These are phyloP conservation scores for Macrophya annulata DNA, from an alignment of 2,888 invertebrate genomes.

Conservation along the genomic window DNA sequence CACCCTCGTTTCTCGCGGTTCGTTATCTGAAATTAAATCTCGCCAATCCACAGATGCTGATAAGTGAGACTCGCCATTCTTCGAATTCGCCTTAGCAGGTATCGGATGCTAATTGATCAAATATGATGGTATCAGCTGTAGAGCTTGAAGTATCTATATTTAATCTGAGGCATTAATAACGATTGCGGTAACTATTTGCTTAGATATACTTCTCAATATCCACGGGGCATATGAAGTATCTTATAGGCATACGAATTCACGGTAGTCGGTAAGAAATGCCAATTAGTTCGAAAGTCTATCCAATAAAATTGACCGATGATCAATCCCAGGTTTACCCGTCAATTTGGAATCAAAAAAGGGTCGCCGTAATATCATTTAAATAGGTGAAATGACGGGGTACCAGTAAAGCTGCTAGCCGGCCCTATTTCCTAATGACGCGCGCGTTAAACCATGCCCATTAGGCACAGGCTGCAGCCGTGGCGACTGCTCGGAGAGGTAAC, in stretches of 20 bases:
- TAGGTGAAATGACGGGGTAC: constrained; percentile 48
- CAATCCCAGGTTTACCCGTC: constrained; percentile 33
- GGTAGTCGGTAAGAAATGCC: constrained; percentile 2
- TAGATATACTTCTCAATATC: not conserved
- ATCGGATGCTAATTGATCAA: constrained; percentile 16
- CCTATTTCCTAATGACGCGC: constrained; percentile 51
- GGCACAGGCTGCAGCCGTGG: constrained; percentile 46
- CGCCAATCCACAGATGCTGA: constrained; percentile 38
- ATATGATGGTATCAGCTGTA: constrained; percentile 6
- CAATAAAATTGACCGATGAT: constrained; percentile 39
- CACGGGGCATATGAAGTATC: not conserved
- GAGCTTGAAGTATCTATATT: not conserved
- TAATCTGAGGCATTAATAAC: not conserved
- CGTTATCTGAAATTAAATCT: constrained; percentile 56
- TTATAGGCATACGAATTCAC: not conserved
- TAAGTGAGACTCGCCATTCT: not conserved
- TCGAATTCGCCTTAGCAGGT: constrained; percentile 1
- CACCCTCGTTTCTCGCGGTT: not conserved
- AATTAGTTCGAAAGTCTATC: not conserved
- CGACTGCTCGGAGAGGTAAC: constrained; percentile 52
- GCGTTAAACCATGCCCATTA: constrained; percentile 54
- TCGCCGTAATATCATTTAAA: constrained; percentile 37
- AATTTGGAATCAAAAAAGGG: constrained; percentile 23
- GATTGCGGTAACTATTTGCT: not conserved
- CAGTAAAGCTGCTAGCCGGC: constrained; percentile 41